Evolutionary conservation across 2,797 vertebrate species (phyloP).

Genomic region (Myotis planiceps): DNA sequence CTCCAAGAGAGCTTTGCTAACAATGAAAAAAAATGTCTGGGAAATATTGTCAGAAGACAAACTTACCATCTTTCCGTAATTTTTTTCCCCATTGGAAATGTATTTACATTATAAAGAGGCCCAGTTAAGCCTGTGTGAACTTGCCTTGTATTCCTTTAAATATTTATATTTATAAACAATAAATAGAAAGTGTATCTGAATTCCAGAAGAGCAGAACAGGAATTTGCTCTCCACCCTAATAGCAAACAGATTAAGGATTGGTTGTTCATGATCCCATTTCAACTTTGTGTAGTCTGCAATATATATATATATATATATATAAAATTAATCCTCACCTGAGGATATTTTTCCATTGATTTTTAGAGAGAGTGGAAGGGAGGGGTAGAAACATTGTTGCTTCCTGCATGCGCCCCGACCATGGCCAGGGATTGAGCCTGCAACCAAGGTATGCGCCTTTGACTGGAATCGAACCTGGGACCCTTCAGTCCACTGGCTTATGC

Average conservation of each 20-base stretch:
- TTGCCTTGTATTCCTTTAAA: conserved; percentile 75
- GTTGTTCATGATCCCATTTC: conserved; percentile 50
- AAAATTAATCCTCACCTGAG: too few species aligned
- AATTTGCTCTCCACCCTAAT: conserved; percentile 56
- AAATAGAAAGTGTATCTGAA: conserved; percentile 74
- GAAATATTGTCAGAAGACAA: conserved; percentile 81
- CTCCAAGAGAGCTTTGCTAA: conserved; percentile 80
- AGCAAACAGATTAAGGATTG: conserved; percentile 65
- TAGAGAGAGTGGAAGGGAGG: too few species aligned
- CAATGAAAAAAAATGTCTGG: conserved; percentile 76
- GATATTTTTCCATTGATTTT: too few species aligned
- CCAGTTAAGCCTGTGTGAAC: conserved; percentile 60
- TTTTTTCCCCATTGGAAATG: conserved; percentile 68
- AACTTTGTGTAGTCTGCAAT: conserved; percentile 33
- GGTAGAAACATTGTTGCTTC: too few species aligned
- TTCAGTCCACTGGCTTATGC: too few species aligned
- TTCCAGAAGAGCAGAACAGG: conserved; percentile 67
- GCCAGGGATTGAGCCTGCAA: too few species aligned
- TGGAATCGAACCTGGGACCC: too few species aligned
- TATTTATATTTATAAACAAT: conserved; percentile 57
- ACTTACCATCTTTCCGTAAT: conserved; percentile 53
- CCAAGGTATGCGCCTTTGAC: too few species aligned
- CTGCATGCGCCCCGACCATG: too few species aligned
- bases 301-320: neutral
- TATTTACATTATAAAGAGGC: conserved; percentile 75